These are phyloP conservation scores for Phalanger gymnotis DNA, from an alignment of 2,797 vertebrate species.

Conservation along the genomic window DNA sequence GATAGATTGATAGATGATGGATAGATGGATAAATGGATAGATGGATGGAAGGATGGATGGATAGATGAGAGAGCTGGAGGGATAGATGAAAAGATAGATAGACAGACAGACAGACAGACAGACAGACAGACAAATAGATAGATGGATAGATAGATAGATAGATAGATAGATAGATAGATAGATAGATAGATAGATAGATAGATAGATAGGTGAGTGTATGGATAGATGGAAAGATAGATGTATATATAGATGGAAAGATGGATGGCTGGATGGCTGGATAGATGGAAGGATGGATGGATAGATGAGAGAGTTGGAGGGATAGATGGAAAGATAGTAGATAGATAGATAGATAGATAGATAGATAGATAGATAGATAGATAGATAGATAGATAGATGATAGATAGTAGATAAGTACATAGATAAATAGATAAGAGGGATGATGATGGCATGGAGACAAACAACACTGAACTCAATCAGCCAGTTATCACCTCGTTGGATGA, in stretches of 20 bases:
- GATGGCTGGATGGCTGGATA: background rate
- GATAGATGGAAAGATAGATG: too few relatives aligned
- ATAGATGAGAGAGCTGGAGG: too few relatives aligned
- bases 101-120: background rate
- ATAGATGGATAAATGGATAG: too few relatives aligned
- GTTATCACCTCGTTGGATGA: slow-evolving; percentile 20
- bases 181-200: too few relatives aligned
- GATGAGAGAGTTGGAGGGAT: too few relatives aligned
- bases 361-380: too few relatives aligned
- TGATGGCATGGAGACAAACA: background rate
- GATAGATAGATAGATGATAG: background rate
- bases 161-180: too few relatives aligned
- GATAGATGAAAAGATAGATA: background rate
- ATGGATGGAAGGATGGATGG: background rate
- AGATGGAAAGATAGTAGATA: background rate
- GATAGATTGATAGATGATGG: background rate
- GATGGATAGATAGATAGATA: too few relatives aligned
- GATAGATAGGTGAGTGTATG: too few relatives aligned
- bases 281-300: too few relatives aligned
- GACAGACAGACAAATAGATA: too few relatives aligned
- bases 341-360: background rate
- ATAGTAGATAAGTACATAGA: too few relatives aligned
- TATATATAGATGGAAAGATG: background rate
- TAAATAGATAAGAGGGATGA: background rate
- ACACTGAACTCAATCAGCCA: background rate